Evolutionary conservation across 2,888 invertebrate genomes (phyloP).

Genomic region (Drosophila silvestris): DNA sequence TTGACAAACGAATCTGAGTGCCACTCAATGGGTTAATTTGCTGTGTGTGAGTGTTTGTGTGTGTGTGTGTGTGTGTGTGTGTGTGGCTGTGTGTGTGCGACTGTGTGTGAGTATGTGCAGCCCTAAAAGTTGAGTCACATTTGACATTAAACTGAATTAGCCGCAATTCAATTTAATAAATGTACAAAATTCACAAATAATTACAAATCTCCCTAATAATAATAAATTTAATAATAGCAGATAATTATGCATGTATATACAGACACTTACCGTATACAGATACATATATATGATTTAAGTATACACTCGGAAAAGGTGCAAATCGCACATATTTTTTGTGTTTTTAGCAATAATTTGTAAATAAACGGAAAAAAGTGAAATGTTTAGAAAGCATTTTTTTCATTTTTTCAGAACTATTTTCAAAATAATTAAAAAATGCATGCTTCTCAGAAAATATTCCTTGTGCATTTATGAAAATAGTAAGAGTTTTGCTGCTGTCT

Average conservation of each 20-base stretch:
- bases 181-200: slow-evolving; percentile 47
- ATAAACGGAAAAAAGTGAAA: neutral
- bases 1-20: slow-evolving; percentile 76
- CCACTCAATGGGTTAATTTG: slow-evolving; percentile 80
- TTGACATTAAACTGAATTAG: slow-evolving; percentile 62
- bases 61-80: slow-evolving; percentile 9
- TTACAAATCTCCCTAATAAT: slow-evolving; percentile 42
- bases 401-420: neutral
- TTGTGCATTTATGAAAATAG: no score
- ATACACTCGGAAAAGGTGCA: neutral
- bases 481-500: neutral
- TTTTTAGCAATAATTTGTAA: neutral
- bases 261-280: slow-evolving; percentile 19
- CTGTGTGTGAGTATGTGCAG: slow-evolving; percentile 14
- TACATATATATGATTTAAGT: neutral
- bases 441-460: neutral
- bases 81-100: slow-evolving; percentile 8
- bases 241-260: slow-evolving; percentile 1
- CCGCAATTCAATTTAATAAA: slow-evolving; percentile 62
- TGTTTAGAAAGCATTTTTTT: neutral
- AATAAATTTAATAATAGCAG: slow-evolving; percentile 38
- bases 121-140: slow-evolving; percentile 38
- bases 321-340: neutral
- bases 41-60: slow-evolving; percentile 39
- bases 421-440: neutral